Evolutionary conservation across 2,888 invertebrate species (phyloP).

Genomic region (Aethes cnicana): DNA sequence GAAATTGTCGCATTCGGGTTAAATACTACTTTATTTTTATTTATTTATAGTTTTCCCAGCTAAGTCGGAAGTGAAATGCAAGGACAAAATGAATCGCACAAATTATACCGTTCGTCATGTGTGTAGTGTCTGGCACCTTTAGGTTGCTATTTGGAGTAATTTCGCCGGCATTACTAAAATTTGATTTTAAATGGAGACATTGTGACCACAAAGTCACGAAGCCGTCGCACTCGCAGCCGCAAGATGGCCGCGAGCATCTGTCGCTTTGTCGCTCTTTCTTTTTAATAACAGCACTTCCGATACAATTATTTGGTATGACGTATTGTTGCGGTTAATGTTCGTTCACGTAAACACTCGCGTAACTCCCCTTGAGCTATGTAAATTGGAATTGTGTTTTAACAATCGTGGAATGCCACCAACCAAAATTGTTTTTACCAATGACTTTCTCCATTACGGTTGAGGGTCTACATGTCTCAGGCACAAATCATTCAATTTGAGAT

Average conservation of each 20-base stretch:
- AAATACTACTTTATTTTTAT: no score
- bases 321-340: constrained; percentile 67
- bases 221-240: constrained; percentile 59
- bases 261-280: constrained; percentile 76
- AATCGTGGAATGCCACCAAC: constrained; percentile 8
- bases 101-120: constrained; percentile 44
- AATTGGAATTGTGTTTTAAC: constrained; percentile 39
- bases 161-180: constrained; percentile 62
- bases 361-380: constrained; percentile 52
- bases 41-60: no score
- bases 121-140: constrained; percentile 51
- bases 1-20: no score
- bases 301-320: constrained; percentile 68
- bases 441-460: constrained; percentile 6
- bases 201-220: constrained; percentile 75
- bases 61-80: no score
- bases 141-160: constrained; percentile 52
- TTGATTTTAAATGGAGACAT: constrained; percentile 75
- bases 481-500: constrained; percentile 64
- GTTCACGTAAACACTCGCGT: constrained; percentile 61
- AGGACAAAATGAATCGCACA: background rate
- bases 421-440: constrained; percentile 7
- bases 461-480: constrained; percentile 34
- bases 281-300: constrained; percentile 68
- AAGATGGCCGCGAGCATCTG: constrained; percentile 80